A percentile compares a stretch with the other conserved stretches of the same genome.
Evolutionary conservation across 1,140 invertebrate genomes (phyloP).

Genomic region (Ganaspis sp.): DNA sequence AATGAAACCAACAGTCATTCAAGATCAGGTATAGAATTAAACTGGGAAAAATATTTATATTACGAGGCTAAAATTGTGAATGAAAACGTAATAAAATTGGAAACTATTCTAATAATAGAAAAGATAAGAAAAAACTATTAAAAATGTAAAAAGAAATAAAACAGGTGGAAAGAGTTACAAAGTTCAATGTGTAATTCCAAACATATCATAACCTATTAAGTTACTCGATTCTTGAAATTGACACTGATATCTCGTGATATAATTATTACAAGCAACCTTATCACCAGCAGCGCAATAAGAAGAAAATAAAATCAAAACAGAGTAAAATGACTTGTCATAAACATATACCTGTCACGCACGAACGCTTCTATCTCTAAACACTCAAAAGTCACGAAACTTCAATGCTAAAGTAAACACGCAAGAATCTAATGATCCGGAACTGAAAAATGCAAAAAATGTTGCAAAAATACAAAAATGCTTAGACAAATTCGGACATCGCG

Average conservation of each 20-base stretch:
- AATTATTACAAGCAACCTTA: background rate
- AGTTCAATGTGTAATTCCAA: background rate
- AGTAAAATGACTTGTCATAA: constrained; percentile 9
- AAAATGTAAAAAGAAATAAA: background rate
- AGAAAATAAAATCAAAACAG: constrained; percentile 1
- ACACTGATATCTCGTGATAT: background rate
- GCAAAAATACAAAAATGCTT: background rate
- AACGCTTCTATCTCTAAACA: constrained; percentile 20
- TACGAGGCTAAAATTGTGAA: no score
- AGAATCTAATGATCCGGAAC: background rate
- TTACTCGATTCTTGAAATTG: background rate
- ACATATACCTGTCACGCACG: constrained; percentile 26
- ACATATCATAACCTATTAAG: constrained; percentile 4
- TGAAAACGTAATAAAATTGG: background rate
- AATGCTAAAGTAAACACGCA: background rate
- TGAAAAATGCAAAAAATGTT: background rate
- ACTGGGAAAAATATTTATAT: no score
- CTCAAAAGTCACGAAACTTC: background rate
- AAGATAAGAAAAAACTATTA: background rate
- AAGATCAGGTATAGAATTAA: background rate
- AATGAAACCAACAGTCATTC: no score
- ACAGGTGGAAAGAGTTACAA: background rate
- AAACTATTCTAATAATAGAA: background rate
- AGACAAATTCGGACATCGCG: background rate
- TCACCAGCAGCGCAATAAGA: background rate